Evolutionary conservation across 2,113 vertebrate genomes (phyloP).

Genomic region (Fregata magnificens): DNA sequence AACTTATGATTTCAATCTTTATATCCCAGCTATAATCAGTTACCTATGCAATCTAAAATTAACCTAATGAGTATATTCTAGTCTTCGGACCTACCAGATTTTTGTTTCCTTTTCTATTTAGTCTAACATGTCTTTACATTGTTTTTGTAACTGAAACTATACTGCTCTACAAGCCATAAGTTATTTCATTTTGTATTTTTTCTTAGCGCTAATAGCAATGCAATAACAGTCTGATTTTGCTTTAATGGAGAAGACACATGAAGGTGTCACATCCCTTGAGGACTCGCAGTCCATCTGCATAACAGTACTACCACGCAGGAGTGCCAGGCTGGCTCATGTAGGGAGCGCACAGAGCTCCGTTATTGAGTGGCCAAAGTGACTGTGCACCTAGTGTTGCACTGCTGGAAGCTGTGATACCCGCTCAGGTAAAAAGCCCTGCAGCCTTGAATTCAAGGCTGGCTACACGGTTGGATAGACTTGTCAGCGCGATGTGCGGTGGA

Average conservation of each 20-base stretch:
- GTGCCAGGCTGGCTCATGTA: neutral
- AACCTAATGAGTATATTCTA: neutral
- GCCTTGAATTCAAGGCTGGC: neutral
- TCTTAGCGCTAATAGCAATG: neutral
- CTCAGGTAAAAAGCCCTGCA: neutral
- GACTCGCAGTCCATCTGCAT: fast-evolving
- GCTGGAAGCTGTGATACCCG: neutral
- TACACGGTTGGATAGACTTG: fast-evolving
- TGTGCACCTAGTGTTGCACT: fast-evolving
- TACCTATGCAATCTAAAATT: neutral
- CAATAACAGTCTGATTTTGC: constrained; percentile 1
- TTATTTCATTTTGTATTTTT: neutral
- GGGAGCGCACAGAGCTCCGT: neutral
- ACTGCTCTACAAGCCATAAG: neutral
- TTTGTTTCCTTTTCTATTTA: neutral
- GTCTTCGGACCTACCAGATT: neutral
- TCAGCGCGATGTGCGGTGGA: neutral
- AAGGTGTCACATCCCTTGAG: neutral
- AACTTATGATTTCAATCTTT: neutral
- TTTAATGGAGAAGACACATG: neutral
- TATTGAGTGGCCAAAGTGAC: neutral
- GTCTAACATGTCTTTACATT: neutral
- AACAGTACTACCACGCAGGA: neutral
- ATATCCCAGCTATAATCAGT: neutral
- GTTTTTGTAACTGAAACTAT: neutral